A percentile compares a stretch with the other conserved stretches of the same genome.
Conservation (phyloP, 1,140 invertebrate genomes). For the Trachymyrmex septentrionalis region DNA sequence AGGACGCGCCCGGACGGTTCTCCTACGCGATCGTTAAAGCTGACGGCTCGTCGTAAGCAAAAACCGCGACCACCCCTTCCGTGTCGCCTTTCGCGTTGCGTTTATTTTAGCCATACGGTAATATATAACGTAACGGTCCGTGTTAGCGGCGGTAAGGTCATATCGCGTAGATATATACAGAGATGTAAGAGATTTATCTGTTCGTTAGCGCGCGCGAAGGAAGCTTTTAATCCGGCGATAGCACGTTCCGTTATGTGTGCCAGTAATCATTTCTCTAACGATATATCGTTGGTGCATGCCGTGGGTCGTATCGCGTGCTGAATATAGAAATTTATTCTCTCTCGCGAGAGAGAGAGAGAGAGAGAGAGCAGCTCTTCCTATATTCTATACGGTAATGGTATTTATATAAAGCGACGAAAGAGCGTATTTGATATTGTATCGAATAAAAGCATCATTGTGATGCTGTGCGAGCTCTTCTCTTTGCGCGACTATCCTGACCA, state of each 20-base stretch:
- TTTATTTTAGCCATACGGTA: slow-evolving; percentile 53
- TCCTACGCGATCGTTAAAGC: slow-evolving; percentile 62
- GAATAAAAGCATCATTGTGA: slow-evolving; percentile 3
- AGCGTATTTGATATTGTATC: slow-evolving; percentile 16
- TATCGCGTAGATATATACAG: slow-evolving; percentile 17
- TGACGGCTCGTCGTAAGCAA: slow-evolving; percentile 59
- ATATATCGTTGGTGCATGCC: not conserved
- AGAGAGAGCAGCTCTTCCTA: not conserved
- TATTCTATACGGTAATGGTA: not conserved
- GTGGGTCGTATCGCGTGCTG: not conserved
- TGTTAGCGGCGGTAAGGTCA: slow-evolving; percentile 17
- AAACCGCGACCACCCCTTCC: slow-evolving; percentile 49
- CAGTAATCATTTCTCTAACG: slow-evolving; percentile 24
- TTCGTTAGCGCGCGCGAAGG: not conserved
- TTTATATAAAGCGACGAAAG: slow-evolving; percentile 36
- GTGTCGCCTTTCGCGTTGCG: slow-evolving; percentile 45
- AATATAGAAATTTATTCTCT: slow-evolving; percentile 33
- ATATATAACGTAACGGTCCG: slow-evolving; percentile 50
- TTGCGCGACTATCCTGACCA: not conserved
- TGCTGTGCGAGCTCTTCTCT: not conserved
- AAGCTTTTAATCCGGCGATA: slow-evolving; percentile 2
- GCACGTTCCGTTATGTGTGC: not conserved
- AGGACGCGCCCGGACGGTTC: slow-evolving; percentile 20
- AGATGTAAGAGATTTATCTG: slow-evolving; percentile 38
- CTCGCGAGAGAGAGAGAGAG: not conserved